Conservation (phyloP, 2,888 invertebrate genomes). For the Stomorhina lunata region DNA sequence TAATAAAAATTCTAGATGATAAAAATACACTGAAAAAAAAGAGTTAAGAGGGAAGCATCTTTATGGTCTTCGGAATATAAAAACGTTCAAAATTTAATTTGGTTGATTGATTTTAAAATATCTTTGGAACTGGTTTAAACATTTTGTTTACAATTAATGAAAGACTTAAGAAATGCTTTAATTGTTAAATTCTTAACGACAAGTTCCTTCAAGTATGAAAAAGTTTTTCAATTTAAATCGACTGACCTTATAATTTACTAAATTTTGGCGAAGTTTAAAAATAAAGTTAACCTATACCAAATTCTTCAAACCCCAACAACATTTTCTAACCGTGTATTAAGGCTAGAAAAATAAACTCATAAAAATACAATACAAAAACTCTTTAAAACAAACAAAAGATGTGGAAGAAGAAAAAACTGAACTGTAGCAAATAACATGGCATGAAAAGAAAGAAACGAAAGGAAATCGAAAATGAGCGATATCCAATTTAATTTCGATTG, state of each 20-base stretch:
- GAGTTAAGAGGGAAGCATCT: not conserved
- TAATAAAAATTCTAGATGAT: not conserved
- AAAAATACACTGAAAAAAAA: not conserved
- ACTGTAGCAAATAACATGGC: slow-evolving; percentile 14
- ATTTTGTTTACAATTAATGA: too few species aligned
- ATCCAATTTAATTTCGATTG: slow-evolving; percentile 80
- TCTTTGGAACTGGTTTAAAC: too few species aligned
- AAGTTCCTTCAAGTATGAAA: too few species aligned
- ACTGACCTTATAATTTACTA: too few species aligned
- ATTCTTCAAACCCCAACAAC: not conserved
- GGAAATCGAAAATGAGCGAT: slow-evolving; percentile 76
- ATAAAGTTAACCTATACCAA: too few species aligned
- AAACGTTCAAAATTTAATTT: too few species aligned
- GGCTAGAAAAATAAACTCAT: slow-evolving; percentile 32
- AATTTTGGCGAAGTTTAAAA: too few species aligned
- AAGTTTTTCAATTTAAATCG: too few species aligned
- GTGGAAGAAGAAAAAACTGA: slow-evolving; percentile 54
- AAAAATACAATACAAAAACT: slow-evolving; percentile 44
- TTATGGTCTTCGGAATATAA: too few species aligned
- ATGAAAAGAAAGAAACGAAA: slow-evolving; percentile 37
- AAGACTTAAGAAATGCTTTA: too few species aligned
- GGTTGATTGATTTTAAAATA: too few species aligned
- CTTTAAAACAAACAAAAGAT: slow-evolving; percentile 61
- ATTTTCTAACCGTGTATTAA: not conserved
- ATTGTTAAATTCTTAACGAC: too few species aligned